A percentile compares a stretch with the other conserved stretches of the same genome.
Conservation (phyloP, 2,113 vertebrate genomes). For the Craseonycteris thonglongyai region DNA sequence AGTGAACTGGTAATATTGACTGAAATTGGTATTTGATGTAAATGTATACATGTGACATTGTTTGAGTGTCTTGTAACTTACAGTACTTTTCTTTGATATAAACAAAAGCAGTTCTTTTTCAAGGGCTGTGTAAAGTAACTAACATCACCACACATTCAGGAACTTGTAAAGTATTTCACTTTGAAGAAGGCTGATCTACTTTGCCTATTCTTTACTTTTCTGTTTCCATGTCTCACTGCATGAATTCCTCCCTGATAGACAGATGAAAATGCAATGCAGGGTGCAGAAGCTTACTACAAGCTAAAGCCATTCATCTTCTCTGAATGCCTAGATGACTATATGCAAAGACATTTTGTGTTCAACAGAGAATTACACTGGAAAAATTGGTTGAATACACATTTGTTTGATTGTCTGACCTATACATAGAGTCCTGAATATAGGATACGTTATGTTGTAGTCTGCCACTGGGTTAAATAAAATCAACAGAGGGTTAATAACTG, state of each 20-base stretch:
- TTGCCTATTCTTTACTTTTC: neutral
- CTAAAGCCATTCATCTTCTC: neutral
- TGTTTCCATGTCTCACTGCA: neutral
- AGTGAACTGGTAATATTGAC: neutral
- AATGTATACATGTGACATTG: neutral
- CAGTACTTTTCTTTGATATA: neutral
- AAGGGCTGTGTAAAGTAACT: neutral
- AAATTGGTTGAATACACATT: neutral
- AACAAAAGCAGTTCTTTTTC: neutral
- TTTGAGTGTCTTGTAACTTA: neutral
- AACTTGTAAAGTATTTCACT: neutral
- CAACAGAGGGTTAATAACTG: neutral
- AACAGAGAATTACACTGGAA: neutral
- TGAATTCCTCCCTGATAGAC: neutral
- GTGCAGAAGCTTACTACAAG: neutral
- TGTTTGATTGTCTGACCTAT: neutral
- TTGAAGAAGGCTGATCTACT: neutral
- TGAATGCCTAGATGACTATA: neutral
- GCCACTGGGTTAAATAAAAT: neutral
- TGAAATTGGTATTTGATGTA: neutral
- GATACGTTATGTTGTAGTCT: neutral
- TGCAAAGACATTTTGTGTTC: neutral
- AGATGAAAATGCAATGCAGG: neutral
- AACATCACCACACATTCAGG: neutral
- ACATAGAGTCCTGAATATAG: neutral